Percentiles rank a stretch among this genome's conserved stretches.
Evolutionary conservation across 2,113 vertebrate genomes (phyloP).

Genomic region (Tor tambroides): DNA sequence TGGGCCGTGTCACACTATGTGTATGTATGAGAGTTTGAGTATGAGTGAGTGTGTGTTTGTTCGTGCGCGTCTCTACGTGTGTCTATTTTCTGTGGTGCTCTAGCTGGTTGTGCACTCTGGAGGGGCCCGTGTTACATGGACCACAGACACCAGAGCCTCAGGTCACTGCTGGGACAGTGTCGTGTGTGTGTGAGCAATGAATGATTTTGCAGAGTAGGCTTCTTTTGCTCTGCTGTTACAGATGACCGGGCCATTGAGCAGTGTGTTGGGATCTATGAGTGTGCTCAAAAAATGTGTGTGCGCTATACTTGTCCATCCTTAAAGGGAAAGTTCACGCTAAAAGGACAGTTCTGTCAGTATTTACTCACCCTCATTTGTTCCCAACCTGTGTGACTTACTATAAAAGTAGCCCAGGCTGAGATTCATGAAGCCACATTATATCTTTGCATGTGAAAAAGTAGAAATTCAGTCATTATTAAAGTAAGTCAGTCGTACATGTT

Average conservation of each 20-base stretch:
- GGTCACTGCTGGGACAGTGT: slow-evolving; percentile 73
- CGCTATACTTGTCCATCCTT: background rate
- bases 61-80: slow-evolving; percentile 31
- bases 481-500: background rate
- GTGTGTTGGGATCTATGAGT: background rate
- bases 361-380: background rate
- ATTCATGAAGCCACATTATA: background rate
- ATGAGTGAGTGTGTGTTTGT: slow-evolving; percentile 46
- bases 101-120: slow-evolving; percentile 60
- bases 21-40: slow-evolving; percentile 43
- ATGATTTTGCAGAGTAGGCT: slow-evolving; percentile 30
- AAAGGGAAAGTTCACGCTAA: background rate
- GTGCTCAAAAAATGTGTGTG: background rate
- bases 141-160: slow-evolving; percentile 72
- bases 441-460: background rate
- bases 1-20: slow-evolving; percentile 70
- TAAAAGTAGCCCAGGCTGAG: background rate
- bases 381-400: background rate
- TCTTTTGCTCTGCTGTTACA: background rate
- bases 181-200: slow-evolving; percentile 24
- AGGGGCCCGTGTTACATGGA: slow-evolving; percentile 71
- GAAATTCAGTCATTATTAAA: background rate
- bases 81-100: slow-evolving; percentile 68
- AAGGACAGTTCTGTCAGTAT: background rate
- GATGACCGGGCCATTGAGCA: slow-evolving; percentile 27